Percentiles rank a stretch among this genome's conserved stretches.
These are phyloP conservation scores for Holothuria glaberrima DNA, from an alignment of 35 echinoderm and acorn worm genomes.

Conservation along the genomic window DNA sequence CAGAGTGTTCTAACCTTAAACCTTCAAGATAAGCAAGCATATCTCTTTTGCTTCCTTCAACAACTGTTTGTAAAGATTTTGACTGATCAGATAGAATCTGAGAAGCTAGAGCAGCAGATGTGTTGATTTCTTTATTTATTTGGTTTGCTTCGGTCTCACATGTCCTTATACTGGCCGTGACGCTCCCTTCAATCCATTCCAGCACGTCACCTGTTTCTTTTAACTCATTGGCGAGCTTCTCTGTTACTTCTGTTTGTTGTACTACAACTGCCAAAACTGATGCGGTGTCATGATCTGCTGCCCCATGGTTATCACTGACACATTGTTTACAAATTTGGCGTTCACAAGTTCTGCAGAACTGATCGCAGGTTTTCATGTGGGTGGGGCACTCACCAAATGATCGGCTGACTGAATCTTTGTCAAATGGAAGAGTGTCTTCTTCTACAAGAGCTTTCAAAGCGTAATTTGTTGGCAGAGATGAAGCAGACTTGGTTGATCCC, in stretches of 20 bases:
- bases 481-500: no score
- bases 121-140: not conserved
- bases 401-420: not conserved
- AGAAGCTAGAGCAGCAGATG: not conserved
- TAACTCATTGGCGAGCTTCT: not conserved
- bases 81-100: not conserved
- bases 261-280: not conserved
- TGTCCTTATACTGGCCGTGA: not conserved
- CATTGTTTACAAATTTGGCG: not conserved
- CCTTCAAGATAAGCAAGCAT: not conserved
- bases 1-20: not conserved
- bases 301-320: not conserved
- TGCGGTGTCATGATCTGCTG: not conserved
- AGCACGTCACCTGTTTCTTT: not conserved
- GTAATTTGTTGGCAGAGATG: no score
- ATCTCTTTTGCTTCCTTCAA: not conserved
- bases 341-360: conserved; percentile 1
- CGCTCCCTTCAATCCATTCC: not conserved
- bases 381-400: not conserved
- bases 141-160: not conserved
- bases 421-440: no score
- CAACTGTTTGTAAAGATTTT: not conserved
- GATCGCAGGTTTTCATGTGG: not conserved
- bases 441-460: no score
- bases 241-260: not conserved